Evolutionary conservation across 2,113 vertebrate genomes (phyloP), one percentile per base, ranked within the genome.

Genomic region (Ageneiosus marmoratus): DNA sequence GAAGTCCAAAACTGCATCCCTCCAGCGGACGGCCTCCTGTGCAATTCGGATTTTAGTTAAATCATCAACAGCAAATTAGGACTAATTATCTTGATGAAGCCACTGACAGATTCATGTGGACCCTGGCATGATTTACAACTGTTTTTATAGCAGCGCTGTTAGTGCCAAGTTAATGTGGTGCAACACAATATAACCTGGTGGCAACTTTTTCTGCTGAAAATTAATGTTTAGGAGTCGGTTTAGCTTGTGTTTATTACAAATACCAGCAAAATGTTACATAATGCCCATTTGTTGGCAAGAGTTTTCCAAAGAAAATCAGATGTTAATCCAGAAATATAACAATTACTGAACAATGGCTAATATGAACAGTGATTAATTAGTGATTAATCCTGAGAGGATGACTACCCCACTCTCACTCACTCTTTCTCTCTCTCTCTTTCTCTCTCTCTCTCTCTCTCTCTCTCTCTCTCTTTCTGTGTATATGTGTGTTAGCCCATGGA

Each of bases 21-120:
- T 77, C 55, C 55, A 41, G 37, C 65, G n/a, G 12, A 74, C 20
- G 65, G 3, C 27, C 37, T 60, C 78, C 13, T 79, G 82, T 10
- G 82, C 87, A 86, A 80, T 87, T 88, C 84, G 83, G 89, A 83
- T 87, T 93, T 91, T 88, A 91, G 88, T 90, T 88, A 90, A 92
- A 90, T 93, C 89, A 88, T 91, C 90, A 90, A 90, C 89, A 91
- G 82, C 91, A 91, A 91, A 92, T 92, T 90, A 89, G 91, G 87
- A 79, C 87, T 88, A 91, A 94, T 93, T 92, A 93, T 89, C 83
- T 85, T 90, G 91, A 93, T 90, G 87, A 90, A 90, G 86, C 70
- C 86, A 87, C 83, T 89, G 89, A 91, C 90, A 92, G 89, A 81
- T 91, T 92, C 87, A 92, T 89, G 84, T 77, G 89, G 89, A 85